phyloP scores from a whole-genome alignment of 1,140 invertebrate genomes.

The Drosophila nigrodunni region DNA sequence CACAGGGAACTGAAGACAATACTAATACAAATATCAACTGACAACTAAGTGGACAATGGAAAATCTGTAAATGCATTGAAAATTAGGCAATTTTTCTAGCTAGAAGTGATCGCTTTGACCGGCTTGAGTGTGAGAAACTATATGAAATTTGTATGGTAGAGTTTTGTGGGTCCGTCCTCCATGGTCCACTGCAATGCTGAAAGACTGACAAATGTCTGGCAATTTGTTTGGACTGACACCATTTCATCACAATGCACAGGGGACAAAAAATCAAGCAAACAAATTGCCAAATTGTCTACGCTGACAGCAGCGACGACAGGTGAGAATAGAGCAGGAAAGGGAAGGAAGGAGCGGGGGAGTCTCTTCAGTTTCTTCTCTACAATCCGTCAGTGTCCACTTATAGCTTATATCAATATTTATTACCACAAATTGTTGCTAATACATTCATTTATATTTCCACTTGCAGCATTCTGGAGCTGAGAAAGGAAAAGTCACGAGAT shows the following conservation, averaged over 20 bases:
- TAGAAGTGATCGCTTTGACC: slow-evolving; percentile 45
- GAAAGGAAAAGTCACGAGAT: slow-evolving; percentile 98
- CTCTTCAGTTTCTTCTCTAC: not conserved
- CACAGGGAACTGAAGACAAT: not conserved
- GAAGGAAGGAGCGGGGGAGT: not conserved
- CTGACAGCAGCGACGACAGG: slow-evolving; percentile 62
- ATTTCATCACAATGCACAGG: slow-evolving; percentile 66
- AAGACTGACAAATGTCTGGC: slow-evolving; percentile 73
- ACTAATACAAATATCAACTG: slow-evolving; percentile 58
- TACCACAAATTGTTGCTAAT: slow-evolving; percentile 29
- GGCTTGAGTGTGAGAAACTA: slow-evolving; percentile 35
- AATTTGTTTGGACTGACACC: slow-evolving; percentile 75
- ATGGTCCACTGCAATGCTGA: slow-evolving; percentile 42
- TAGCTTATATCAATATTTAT: slow-evolving; percentile 50
- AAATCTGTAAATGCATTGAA: slow-evolving; percentile 53
- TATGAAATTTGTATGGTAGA: not conserved
- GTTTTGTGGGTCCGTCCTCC: not conserved
- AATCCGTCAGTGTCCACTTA: slow-evolving; percentile 79
- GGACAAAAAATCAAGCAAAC: slow-evolving; percentile 32
- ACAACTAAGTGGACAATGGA: slow-evolving; percentile 36
- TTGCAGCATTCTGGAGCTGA: slow-evolving; percentile 96
- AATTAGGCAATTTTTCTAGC: slow-evolving; percentile 66
- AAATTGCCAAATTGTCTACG: slow-evolving; percentile 60
- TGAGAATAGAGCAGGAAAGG: slow-evolving; percentile 20
- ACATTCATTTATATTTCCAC: slow-evolving; percentile 3